Base-by-base conservation (phyloP, 2,113 vertebrate species). In the Pelecanus crispus region DNA sequence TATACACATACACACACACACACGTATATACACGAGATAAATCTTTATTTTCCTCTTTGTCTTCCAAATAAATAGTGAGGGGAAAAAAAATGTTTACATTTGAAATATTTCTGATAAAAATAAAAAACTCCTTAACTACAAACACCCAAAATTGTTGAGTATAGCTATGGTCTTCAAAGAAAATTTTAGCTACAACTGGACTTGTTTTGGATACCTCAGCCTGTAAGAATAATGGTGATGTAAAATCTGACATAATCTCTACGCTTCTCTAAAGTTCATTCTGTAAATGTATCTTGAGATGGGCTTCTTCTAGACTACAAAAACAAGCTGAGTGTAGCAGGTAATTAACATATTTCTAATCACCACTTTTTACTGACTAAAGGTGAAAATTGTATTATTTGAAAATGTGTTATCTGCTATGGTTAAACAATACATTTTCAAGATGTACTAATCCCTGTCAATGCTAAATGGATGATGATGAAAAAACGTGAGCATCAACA, bases 341-440 rank as follows among this genome's bases (percentile, higher is more conserved):
- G 55, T 65, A 78, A 88, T 55, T 80, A 81, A 58, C n/a, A 6
- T 73, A 42, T 74, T 90, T 94, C 44, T 81, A 83, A 94, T 86
- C 42, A 94, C 11, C 11, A 7, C 17, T 74, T 92, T 86, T 92
- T 73, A 63, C 38, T 66, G 13, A 83, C 40, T 81, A 77, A 86
- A 92, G 26, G 44, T 79, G 28, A 87, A 95, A 73, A 59, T 32
- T 47, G 11, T 53, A 16, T 72, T 92, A 73, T 84, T 80, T 91
- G 85, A 79, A 89, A 91, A 53, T 70, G 28, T 80, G 77, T 86
- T 93, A 53, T 50, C 63, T 83, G 28, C 25, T 81, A 22, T 3
- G 0, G 59, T 74, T 93, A 88, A 94, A 86, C 79, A 81, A 66
- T 74, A 42, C 12, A 5, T 86, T 78, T 83, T 84, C 72, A 88